Evolutionary conservation across 2,797 vertebrate species (phyloP), one percentile per base, ranked within the genome.

Genomic region (Syngnathus rostellatus): DNA sequence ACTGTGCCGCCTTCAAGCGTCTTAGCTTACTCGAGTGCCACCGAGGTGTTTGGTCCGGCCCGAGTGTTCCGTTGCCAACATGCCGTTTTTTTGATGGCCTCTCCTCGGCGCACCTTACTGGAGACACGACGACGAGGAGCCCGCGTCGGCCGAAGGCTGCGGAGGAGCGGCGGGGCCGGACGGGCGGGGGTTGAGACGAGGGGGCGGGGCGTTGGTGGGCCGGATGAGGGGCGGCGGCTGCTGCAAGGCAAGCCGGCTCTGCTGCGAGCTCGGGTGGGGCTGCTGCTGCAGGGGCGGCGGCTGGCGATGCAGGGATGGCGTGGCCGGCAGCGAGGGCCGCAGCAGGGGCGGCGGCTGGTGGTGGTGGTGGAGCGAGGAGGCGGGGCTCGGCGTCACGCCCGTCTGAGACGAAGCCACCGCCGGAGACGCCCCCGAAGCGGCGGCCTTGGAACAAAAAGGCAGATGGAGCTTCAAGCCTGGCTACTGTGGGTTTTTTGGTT

Each of bases 261-360:
- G 95, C 65, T 94, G 90, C 74, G 95, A 88, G 1, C 93, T 88
- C 21, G 94, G 92, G 74, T 95, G 92, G 54, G 95, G 95, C 7
- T 97, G 97, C 78, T 98, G 97, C 80, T 97, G 97, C 0, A 97
- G 94, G 0, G 96, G 95, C 0, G 97, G 97, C 2, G 97, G 97
- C 87, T 99, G 97, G 25, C 97, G 93, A 79, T 97, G 97, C 54
- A 98, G 90, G 5, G 95, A 95, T 0, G 97, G 96, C 54, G 95
- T 93, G 53, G 95, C 92, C 0, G 96, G 96, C 51, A 96, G 92
- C 1, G 94, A 91, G 5, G 97, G 97, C 3, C 97, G 94, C 61
- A 98, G 92, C 54, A 98, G 92, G 1, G 97, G 97, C 10, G 97
- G 97, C 23, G 97, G 96, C 87, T 97, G 94, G 81, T 97, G 94